Conservation (phyloP, 1,140 invertebrate genomes). For the Papilio machaon region DNA sequence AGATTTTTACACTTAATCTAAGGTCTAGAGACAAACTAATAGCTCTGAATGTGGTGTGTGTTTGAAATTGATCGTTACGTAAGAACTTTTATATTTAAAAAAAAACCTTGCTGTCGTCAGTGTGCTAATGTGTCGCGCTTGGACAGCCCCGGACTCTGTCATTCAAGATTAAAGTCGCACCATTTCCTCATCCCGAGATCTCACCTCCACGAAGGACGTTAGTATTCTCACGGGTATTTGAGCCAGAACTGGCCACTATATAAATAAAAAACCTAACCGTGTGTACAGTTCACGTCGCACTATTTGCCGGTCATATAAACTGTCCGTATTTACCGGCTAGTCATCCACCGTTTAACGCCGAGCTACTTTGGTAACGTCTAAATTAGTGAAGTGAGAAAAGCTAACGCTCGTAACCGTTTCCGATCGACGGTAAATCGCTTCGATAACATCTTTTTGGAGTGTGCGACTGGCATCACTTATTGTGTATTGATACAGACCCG, state of each 20-base stretch:
- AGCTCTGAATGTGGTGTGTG: neutral
- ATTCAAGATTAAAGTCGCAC: slow-evolving; percentile 66
- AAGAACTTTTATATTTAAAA: neutral
- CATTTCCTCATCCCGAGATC: slow-evolving; percentile 47
- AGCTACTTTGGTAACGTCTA: slow-evolving; percentile 79
- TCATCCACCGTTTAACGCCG: slow-evolving; percentile 74
- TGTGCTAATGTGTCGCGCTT: slow-evolving; percentile 53
- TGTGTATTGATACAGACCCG: slow-evolving; percentile 68
- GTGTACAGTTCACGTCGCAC: slow-evolving; percentile 77
- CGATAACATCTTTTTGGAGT: slow-evolving; percentile 76
- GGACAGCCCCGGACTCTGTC: slow-evolving; percentile 52
- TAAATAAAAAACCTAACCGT: slow-evolving; percentile 77
- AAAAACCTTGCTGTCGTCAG: slow-evolving; percentile 49
- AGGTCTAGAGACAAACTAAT: neutral
- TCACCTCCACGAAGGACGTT: slow-evolving; percentile 54
- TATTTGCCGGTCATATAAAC: slow-evolving; percentile 76
- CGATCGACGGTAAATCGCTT: slow-evolving; percentile 73
- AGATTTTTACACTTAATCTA: no score
- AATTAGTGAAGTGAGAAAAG: slow-evolving; percentile 80
- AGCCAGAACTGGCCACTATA: slow-evolving; percentile 68
- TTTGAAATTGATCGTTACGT: neutral
- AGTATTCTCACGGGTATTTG: slow-evolving; percentile 78
- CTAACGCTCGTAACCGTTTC: slow-evolving; percentile 72
- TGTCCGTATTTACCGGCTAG: slow-evolving; percentile 72
- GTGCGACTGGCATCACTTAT: slow-evolving; percentile 68